phyloP scores from a whole-genome alignment of 2,113 vertebrate genomes.

The Hystrix brachyura region DNA sequence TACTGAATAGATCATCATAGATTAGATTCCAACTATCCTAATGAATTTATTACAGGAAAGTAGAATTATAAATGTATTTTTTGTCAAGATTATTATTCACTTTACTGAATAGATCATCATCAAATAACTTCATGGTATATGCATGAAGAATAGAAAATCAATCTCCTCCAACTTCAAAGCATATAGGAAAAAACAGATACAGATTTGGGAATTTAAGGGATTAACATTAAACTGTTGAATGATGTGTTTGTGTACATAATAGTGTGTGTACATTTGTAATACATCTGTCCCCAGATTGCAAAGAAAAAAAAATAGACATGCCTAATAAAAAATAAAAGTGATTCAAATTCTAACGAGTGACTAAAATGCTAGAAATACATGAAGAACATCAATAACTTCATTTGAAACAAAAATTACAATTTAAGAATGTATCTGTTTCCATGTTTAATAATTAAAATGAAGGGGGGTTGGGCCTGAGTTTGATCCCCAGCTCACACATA shows the following conservation, averaged over 20 bases:
- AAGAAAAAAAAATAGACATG: not conserved
- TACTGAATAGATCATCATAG: no score
- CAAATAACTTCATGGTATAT: not conserved
- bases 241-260: not conserved
- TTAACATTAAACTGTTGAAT: not conserved
- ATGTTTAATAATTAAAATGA: not conserved
- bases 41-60: conserved; percentile 34
- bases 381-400: not conserved
- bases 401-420: not conserved
- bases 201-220: not conserved
- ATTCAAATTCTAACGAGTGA: not conserved
- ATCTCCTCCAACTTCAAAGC: not conserved
- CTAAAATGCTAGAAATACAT: conserved; percentile 7
- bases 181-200: not conserved
- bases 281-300: not conserved
- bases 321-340: not conserved
- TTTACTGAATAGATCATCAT: conserved; percentile 20
- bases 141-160: not conserved
- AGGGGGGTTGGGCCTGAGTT: not conserved
- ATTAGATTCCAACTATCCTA: not conserved
- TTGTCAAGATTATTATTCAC: not conserved
- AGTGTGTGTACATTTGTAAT: not conserved
- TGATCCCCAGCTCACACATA: no score
- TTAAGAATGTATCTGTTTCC: not conserved
- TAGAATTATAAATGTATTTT: not conserved